These are phyloP conservation scores for Tenthredo livida DNA, from an alignment of 2,888 invertebrate species.

Conservation along the genomic window DNA sequence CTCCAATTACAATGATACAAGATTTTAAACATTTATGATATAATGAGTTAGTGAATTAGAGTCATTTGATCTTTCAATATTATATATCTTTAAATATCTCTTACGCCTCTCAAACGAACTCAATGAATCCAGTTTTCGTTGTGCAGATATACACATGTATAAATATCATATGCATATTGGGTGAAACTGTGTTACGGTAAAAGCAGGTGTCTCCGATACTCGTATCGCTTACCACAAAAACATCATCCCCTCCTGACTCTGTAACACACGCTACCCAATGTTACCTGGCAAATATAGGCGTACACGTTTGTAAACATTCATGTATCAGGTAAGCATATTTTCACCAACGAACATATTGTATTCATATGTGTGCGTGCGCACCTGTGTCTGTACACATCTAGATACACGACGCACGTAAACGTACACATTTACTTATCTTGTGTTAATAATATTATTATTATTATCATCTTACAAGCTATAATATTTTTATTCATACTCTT, in stretches of 20 bases:
- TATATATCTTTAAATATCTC: conserved; percentile 28
- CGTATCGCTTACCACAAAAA: not conserved
- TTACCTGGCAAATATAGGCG: conserved; percentile 42
- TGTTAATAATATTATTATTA: conserved; percentile 65
- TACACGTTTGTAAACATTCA: conserved; percentile 48
- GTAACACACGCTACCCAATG: not conserved
- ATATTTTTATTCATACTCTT: conserved; percentile 58
- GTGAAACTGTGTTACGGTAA: conserved; percentile 28
- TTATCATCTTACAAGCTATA: conserved; percentile 62
- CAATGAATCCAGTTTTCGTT: conserved; percentile 28
- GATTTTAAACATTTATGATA: conserved; percentile 76
- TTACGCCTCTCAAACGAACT: conserved; percentile 11
- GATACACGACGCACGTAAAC: conserved; percentile 29
- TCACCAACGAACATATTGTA: conserved; percentile 35
- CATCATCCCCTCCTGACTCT: not conserved
- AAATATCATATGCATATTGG: conserved; percentile 48
- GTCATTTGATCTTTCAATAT: conserved; percentile 60
- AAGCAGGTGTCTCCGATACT: not conserved
- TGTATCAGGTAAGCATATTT: conserved; percentile 15
- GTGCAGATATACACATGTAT: conserved; percentile 32
- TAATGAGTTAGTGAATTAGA: conserved; percentile 72
- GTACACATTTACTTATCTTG: conserved; percentile 56
- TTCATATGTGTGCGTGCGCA: not conserved
- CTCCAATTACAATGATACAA: conserved; percentile 75
- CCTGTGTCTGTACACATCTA: not conserved